These are phyloP conservation scores for Holcopasites calliopsidis DNA, from an alignment of 1,140 invertebrate genomes.

Conservation along the genomic window DNA sequence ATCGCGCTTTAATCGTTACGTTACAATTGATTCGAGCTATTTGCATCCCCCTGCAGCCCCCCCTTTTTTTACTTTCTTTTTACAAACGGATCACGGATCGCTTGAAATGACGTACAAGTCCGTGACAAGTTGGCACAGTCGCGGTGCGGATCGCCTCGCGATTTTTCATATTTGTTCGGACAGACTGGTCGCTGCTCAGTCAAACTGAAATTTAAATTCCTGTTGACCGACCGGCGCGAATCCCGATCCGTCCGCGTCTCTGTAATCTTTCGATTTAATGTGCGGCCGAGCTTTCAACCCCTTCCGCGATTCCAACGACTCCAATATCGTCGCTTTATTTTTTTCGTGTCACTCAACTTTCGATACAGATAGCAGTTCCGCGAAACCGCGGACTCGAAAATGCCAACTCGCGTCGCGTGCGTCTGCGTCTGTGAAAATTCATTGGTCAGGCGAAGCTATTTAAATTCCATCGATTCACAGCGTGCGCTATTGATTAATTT, in stretches of 20 bases:
- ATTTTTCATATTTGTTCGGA: constrained; percentile 28
- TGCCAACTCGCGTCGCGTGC: no score
- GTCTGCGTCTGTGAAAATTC: no score
- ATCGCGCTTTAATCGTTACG: not conserved
- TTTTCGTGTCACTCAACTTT: no score
- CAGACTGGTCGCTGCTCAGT: not conserved
- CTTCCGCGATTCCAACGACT: not conserved
- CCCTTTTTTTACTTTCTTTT: not conserved
- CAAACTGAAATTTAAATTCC: constrained; percentile 33
- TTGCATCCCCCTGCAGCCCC: not conserved
- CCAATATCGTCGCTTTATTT: constrained; percentile 6
- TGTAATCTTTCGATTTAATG: constrained; percentile 12
- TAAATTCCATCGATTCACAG: no score
- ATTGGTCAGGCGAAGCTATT: no score
- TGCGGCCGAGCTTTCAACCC: not conserved
- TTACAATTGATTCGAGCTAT: not conserved
- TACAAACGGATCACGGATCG: not conserved
- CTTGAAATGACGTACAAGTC: constrained; percentile 2
- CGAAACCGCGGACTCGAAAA: not conserved
- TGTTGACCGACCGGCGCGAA: not conserved
- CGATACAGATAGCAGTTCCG: no score
- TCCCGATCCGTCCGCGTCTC: no score
- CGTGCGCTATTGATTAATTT: not conserved
- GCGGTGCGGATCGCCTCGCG: not conserved
- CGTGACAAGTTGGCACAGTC: constrained; percentile 16